Evolutionary conservation across 2,113 vertebrate species (phyloP), one percentile per base, ranked within the genome.

Genomic region (Oreochromis spilurus): DNA sequence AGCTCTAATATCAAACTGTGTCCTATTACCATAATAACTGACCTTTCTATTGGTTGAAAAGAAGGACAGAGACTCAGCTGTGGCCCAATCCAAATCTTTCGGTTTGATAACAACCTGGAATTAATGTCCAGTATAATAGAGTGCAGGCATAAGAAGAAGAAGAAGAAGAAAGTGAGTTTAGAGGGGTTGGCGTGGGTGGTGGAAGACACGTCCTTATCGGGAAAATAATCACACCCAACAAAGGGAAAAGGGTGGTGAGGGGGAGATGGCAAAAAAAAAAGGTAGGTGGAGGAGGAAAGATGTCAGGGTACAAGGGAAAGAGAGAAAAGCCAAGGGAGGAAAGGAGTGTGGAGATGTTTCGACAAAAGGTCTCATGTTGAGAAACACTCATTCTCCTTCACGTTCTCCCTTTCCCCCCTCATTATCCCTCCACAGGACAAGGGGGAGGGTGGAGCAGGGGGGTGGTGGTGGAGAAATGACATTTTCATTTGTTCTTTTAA

Each of bases 401-500:
- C 89, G 81, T 88, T 93, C 88, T 91, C 88, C 45, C 81, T 87
- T 87, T 89, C 91, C 84, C 93, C 92, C 79, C 85, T 94, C 91
- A 94, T 93, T 95, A 93, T 93, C 82, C 92, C 93, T 90, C 92
- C 75, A 52, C 88, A 93, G 91, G 93, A 93, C 67, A 54, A 88
- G 81, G 85, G 19, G 38, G 82, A 34, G 36, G 84, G 75, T 1
- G 62, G 82, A 13, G 5, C 16, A 19, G 31, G 16, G 9, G 6
- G 45, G 2, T 50, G 70, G 54, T 14, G 62, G 53, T 19, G 82
- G 82, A 62, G 90, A 67, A 86, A 91, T 94, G 94, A 92, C 94
- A 94, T 94, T 94, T 94, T 92, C 95, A 94, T 94, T 95, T 95
- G 95, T 95, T 94, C 94, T 92, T 92, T 92, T 93, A 94, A 94